Percentiles rank a stretch among this genome's conserved stretches.
phyloP scores from a whole-genome alignment of 2,113 vertebrate species.

The Heloderma charlesbogerti region DNA sequence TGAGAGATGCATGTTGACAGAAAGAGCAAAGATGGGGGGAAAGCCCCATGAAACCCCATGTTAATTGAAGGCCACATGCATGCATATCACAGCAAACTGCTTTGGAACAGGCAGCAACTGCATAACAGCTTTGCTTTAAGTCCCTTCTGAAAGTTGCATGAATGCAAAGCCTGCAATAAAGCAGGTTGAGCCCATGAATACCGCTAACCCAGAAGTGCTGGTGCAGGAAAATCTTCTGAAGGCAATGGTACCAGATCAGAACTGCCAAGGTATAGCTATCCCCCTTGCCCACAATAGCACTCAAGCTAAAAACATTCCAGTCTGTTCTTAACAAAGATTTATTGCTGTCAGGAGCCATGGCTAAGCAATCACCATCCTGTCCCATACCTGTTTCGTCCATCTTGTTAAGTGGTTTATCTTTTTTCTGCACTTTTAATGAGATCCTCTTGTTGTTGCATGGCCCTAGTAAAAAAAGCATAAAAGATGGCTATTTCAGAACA shows the following conservation, averaged over 20 bases:
- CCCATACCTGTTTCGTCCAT: not conserved
- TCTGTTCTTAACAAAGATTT: not conserved
- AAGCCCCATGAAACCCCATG: not conserved
- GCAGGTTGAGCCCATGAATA: not conserved
- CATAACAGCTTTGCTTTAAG: not conserved
- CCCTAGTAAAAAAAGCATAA: not conserved
- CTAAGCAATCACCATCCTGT: conserved; percentile 5
- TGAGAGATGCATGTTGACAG: not conserved
- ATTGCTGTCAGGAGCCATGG: not conserved
- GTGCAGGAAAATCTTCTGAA: not conserved
- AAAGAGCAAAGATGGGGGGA: not conserved
- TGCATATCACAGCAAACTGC: not conserved
- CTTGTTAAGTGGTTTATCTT: not conserved
- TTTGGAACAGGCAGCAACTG: not conserved
- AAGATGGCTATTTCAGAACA: not conserved
- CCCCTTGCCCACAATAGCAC: not conserved
- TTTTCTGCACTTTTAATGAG: not conserved
- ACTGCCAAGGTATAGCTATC: not conserved
- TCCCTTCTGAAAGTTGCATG: not conserved
- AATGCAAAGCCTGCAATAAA: not conserved
- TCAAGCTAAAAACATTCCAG: not conserved
- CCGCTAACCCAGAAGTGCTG: not conserved
- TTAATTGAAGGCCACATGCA: not conserved
- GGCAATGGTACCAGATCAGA: not conserved
- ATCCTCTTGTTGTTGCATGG: not conserved